Conservation (phyloP, 2,797 vertebrate genomes). For the Mionectes olivaceus region DNA sequence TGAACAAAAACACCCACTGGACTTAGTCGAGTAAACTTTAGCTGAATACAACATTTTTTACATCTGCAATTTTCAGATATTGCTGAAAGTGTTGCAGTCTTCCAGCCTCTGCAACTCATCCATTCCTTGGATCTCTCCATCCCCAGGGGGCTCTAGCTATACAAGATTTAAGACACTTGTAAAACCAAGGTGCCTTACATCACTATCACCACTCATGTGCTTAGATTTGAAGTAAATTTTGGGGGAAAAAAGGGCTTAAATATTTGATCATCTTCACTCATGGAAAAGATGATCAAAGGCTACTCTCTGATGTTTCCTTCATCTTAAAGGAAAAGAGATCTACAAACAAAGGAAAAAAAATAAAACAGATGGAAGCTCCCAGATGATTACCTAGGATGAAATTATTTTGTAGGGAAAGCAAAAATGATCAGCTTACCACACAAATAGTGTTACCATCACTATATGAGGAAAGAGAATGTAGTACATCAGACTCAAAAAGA, state of each 20-base stretch:
- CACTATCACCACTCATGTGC: background rate
- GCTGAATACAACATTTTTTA: background rate
- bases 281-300: background rate
- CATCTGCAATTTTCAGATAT: background rate
- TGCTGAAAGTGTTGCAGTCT: background rate
- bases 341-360: background rate
- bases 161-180: background rate
- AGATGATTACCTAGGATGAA: background rate
- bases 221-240: background rate
- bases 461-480: background rate
- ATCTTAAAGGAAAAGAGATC: background rate
- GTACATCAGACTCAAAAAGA: background rate
- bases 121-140: background rate
- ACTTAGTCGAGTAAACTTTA: slow-evolving; percentile 1
- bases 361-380: background rate
- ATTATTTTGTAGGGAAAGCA: background rate
- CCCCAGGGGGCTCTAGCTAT: background rate
- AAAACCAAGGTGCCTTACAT: background rate
- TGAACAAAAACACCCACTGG: slow-evolving; percentile 30
- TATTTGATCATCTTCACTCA: background rate
- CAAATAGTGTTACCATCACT: background rate
- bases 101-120: background rate
- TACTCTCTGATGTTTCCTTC: background rate
- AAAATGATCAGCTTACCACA: background rate
- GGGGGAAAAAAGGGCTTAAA: background rate